phyloP scores from a whole-genome alignment of 37 sponge, comb jelly and placozoan species.

The Eunapius fragilis region DNA sequence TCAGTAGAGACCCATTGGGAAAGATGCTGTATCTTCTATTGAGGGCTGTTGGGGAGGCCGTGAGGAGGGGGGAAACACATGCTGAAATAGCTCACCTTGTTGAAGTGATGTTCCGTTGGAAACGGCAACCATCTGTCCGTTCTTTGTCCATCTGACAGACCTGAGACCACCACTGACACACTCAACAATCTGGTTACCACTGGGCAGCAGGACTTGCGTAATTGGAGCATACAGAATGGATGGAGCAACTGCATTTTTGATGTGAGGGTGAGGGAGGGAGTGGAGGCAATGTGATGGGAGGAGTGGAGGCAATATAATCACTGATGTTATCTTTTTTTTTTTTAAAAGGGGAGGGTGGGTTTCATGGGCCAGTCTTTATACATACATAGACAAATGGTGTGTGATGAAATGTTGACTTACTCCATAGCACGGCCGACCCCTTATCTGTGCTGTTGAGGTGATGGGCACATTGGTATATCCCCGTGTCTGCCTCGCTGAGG shows the following conservation, averaged over 20 bases:
- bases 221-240: background rate
- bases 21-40: background rate
- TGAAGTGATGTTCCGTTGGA: background rate
- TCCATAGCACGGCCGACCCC: constrained; percentile 31
- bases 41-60: background rate
- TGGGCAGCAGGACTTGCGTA: background rate
- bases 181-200: background rate
- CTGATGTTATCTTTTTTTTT: too few relatives aligned
- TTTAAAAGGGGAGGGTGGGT: too few relatives aligned
- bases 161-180: constrained; percentile 6
- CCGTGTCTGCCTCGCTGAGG: constrained; percentile 2
- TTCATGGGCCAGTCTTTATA: too few relatives aligned
- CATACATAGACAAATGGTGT: background rate
- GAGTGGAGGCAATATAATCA: too few relatives aligned
- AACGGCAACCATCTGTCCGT: background rate
- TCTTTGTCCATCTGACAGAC: background rate
- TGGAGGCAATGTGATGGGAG: background rate
- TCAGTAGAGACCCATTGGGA: constrained; percentile 10
- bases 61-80: too few relatives aligned
- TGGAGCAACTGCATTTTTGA: constrained; percentile 2
- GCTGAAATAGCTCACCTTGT: background rate
- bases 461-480: constrained; percentile 38
- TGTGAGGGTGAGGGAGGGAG: background rate
- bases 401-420: constrained; percentile 27
- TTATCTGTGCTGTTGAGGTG: constrained; percentile 8